phyloP scores from a whole-genome alignment of 2,113 vertebrate species.

The Danio rerio region DNA sequence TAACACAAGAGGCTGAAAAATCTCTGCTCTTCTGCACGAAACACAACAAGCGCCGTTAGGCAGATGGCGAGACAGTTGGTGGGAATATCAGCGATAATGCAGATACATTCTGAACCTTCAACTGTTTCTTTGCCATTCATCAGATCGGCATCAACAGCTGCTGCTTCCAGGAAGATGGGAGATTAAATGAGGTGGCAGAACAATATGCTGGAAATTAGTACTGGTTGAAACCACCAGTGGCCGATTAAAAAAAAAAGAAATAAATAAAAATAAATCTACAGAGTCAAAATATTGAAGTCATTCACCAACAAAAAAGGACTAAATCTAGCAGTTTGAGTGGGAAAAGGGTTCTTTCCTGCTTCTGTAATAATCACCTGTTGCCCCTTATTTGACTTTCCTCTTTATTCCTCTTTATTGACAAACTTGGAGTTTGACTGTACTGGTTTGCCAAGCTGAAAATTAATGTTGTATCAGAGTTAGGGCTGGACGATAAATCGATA shows the following conservation, averaged over 20 bases:
- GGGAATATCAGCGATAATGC: conserved; percentile 68
- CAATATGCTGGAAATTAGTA: conserved; percentile 51
- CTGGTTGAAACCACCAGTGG: conserved; percentile 6
- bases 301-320: background rate
- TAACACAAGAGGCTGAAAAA: conserved; percentile 45
- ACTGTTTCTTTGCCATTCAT: conserved; percentile 40
- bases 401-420: too few relatives aligned
- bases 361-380: conserved; percentile 6
- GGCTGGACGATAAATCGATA: too few relatives aligned
- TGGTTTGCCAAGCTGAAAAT: too few relatives aligned
- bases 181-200: conserved; percentile 28
- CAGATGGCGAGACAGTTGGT: conserved; percentile 78
- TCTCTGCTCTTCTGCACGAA: conserved; percentile 37
- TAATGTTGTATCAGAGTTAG: too few relatives aligned
- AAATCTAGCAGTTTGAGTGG: background rate
- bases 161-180: background rate
- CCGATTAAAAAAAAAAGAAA: background rate
- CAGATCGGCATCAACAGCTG: conserved; percentile 22
- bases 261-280: background rate
- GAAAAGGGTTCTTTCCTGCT: background rate
- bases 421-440: too few relatives aligned
- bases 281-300: background rate
- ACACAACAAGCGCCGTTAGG: conserved; percentile 22
- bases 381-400: background rate
- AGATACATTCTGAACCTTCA: conserved; percentile 55